Evolutionary conservation across 2,888 invertebrate species (phyloP).

Genomic region (Macroteleia sp.): DNA sequence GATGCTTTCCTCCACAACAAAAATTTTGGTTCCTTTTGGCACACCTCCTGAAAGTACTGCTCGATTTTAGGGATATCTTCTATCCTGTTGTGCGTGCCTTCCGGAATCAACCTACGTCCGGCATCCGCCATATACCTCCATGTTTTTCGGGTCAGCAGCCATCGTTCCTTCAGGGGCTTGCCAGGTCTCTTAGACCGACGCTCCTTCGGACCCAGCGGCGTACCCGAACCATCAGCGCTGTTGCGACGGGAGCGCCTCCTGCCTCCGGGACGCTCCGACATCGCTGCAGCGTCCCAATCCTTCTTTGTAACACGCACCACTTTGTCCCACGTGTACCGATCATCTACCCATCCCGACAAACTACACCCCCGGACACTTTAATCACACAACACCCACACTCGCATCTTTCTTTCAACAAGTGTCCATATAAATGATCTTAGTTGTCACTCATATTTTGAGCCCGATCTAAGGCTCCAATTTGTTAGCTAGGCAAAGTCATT

Average conservation of each 20-base stretch:
- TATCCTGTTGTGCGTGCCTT: constrained; percentile 88
- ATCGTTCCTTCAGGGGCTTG: constrained; percentile 89
- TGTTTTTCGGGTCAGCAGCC: constrained; percentile 94
- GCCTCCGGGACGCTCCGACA: constrained; percentile 80
- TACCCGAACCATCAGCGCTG: constrained; percentile 72
- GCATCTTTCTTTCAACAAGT: too few species aligned
- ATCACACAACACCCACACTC: constrained; percentile 11
- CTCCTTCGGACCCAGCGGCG: constrained; percentile 85
- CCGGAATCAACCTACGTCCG: constrained; percentile 93
- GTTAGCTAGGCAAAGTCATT: constrained; percentile 50
- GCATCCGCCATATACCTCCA: constrained; percentile 97
- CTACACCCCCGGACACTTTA: constrained; percentile 8
- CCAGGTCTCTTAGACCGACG: constrained; percentile 86
- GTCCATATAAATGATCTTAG: too few species aligned
- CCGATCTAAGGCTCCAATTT: not conserved
- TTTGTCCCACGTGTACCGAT: constrained; percentile 65
- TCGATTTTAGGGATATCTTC: constrained; percentile 93
- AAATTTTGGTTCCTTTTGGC: constrained; percentile 90
- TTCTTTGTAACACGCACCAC: constrained; percentile 82
- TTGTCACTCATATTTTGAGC: too few species aligned
- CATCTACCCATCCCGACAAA: constrained; percentile 22
- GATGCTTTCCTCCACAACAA: constrained; percentile 93
- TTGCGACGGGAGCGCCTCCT: constrained; percentile 80
- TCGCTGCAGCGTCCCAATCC: constrained; percentile 77
- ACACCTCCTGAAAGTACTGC: constrained; percentile 93